Conservation (phyloP, 1,140 invertebrate genomes). For the Bactericera cockerelli region DNA sequence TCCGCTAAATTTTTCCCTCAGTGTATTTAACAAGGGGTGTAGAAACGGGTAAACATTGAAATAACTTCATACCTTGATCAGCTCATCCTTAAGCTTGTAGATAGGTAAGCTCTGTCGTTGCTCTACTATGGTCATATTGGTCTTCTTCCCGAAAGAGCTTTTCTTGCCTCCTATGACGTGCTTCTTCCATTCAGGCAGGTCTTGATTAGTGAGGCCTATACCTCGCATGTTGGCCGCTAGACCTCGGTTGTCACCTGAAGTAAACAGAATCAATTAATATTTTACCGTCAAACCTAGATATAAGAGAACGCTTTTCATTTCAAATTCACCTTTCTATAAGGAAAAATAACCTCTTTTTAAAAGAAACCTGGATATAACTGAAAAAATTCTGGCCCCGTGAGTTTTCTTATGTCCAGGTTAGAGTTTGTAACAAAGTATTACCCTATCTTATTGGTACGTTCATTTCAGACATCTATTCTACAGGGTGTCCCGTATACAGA, state of each 20-base stretch:
- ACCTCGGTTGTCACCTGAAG: conserved; percentile 42
- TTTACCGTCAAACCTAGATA: no score
- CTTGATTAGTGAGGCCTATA: conserved; percentile 63
- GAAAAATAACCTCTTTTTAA: no score
- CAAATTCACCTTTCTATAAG: no score
- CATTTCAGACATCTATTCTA: no score
- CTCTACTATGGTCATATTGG: conserved; percentile 86
- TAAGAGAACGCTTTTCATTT: no score
- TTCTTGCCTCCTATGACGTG: conserved; percentile 95
- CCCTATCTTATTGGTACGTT: no score
- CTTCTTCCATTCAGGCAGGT: conserved; percentile 98
- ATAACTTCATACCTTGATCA: conserved; percentile 75
- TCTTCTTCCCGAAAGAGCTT: conserved; percentile 96
- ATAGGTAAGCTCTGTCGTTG: conserved; percentile 93
- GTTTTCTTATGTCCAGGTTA: no score
- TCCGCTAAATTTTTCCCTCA: no score
- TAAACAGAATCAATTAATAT: conserved; percentile 16
- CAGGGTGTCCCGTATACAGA: no score
- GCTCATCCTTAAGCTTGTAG: conserved; percentile 85
- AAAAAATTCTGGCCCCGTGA: no score
- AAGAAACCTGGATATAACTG: no score
- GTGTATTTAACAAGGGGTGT: neutral
- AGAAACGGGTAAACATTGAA: neutral
- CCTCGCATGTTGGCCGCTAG: conserved; percentile 65
- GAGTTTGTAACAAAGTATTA: no score